Conservation (phyloP, 2,888 invertebrate species). For the Agrochola lychnidis region DNA sequence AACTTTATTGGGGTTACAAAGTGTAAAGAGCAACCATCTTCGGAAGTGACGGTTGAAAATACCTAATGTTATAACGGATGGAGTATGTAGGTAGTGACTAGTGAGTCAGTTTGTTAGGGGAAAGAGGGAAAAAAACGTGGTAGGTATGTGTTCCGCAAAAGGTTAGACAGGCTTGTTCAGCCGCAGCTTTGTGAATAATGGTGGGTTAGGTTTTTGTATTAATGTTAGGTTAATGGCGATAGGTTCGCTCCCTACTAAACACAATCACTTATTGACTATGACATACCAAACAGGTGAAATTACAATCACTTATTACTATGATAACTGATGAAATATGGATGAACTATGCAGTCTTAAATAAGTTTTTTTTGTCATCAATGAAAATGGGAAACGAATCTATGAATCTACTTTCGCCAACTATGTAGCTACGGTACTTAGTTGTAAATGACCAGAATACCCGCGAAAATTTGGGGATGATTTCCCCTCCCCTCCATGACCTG, state of each 20-base stretch:
- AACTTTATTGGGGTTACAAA: slow-evolving; percentile 1
- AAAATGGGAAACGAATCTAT: neutral
- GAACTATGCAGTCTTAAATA: too few species aligned
- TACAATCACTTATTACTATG: neutral
- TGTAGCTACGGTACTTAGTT: neutral
- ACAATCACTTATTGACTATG: too few species aligned
- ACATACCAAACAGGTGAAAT: too few species aligned
- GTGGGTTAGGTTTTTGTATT: neutral
- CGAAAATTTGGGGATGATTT: too few species aligned
- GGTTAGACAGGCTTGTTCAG: neutral
- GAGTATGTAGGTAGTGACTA: too few species aligned
- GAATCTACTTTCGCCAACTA: too few species aligned
- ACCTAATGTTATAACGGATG: slow-evolving; percentile 1
- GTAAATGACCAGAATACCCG: neutral
- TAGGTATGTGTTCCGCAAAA: neutral
- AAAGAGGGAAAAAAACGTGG: neutral
- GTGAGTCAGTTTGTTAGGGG: too few species aligned
- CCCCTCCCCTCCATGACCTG: too few species aligned
- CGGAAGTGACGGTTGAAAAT: slow-evolving; percentile 29
- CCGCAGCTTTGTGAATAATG: too few species aligned
- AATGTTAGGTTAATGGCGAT: neutral
- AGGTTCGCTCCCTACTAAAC: neutral
- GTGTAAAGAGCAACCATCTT: slow-evolving; percentile 9
- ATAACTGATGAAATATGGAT: neutral
- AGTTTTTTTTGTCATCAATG: neutral